phyloP scores from a whole-genome alignment of 2,797 vertebrate genomes.

The Triplophysa bombifrons region DNA sequence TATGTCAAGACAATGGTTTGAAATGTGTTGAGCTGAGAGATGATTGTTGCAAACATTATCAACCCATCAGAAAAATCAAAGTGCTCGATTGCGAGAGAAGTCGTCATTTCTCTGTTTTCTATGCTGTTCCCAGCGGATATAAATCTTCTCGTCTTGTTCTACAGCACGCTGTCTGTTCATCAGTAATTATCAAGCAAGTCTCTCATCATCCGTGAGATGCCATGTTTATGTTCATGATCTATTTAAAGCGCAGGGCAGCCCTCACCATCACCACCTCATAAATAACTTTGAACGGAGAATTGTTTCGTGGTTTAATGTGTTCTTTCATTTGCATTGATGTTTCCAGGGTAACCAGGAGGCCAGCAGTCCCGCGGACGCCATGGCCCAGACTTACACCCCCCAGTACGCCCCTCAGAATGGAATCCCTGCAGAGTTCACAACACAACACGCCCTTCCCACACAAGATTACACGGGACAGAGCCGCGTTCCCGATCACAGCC shows the following conservation, averaged over 20 bases:
- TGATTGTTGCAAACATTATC: conserved; percentile 61
- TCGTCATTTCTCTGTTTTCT: conserved; percentile 71
- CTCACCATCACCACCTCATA: too few species aligned
- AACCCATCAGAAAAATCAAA: conserved; percentile 73
- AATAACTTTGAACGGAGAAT: too few species aligned
- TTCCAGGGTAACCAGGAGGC: conserved; percentile 94
- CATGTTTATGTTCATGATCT: too few species aligned
- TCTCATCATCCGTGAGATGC: conserved; percentile 67
- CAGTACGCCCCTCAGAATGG: conserved; percentile 93
- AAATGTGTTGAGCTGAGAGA: conserved; percentile 3
- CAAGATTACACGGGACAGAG: conserved; percentile 91
- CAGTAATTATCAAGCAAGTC: conserved; percentile 72
- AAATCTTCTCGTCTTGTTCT: conserved; percentile 49
- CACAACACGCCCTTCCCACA: conserved; percentile 81
- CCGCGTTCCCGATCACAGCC: conserved; percentile 88
- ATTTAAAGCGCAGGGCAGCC: conserved; percentile 57
- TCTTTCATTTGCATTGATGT: conserved; percentile 46
- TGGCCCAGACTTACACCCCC: conserved; percentile 94
- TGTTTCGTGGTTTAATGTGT: conserved; percentile 1
- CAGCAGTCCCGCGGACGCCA: conserved; percentile 89
- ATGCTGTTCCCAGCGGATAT: conserved; percentile 47
- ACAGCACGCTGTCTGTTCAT: conserved; percentile 73
- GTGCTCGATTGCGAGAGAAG: conserved; percentile 68
- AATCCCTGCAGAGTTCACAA: conserved; percentile 86
- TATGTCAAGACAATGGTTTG: conserved; percentile 11